phyloP scores from a whole-genome alignment of 2,797 vertebrate species.

The Trematomus bernacchii region DNA sequence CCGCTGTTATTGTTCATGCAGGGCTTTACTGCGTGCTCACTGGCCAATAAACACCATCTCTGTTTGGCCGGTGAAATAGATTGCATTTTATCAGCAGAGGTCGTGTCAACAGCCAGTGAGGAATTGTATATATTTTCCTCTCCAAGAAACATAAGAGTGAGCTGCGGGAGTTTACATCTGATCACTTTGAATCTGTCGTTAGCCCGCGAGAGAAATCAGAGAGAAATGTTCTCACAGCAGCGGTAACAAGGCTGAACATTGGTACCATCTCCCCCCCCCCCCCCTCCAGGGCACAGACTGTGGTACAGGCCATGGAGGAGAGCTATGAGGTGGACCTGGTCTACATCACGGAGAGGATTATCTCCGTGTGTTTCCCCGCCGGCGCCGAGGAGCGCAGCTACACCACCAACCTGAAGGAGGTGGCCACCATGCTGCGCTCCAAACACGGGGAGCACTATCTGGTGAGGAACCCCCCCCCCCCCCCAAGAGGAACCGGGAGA shows the following conservation, averaged over 20 bases:
- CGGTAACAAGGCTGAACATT: conserved; percentile 5
- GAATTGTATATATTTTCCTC: conserved; percentile 55
- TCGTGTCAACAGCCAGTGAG: conserved; percentile 54
- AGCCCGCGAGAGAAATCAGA: conserved; percentile 36
- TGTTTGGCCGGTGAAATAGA: conserved; percentile 17
- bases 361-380: conserved; percentile 92
- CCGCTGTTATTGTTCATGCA: conserved; percentile 34
- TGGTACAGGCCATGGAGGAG: conserved; percentile 91
- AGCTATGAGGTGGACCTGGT: conserved; percentile 95
- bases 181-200: conserved; percentile 43
- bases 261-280: too few species aligned
- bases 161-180: conserved; percentile 60
- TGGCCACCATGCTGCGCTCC: conserved; percentile 96
- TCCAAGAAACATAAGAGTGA: conserved; percentile 64
- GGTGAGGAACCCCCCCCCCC: conserved; percentile 56
- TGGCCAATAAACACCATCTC: conserved; percentile 24
- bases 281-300: conserved; percentile 77
- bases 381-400: conserved; percentile 90
- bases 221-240: conserved; percentile 39
- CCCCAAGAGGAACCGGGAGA: background rate
- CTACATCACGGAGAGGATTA: conserved; percentile 97
- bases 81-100: conserved; percentile 51
- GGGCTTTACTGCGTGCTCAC: conserved; percentile 30
- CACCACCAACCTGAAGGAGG: conserved; percentile 90
- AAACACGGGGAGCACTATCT: conserved; percentile 95